Evolutionary conservation across 2,113 vertebrate species (phyloP), one percentile per base, ranked within the genome.

Genomic region (Rhabdomys dilectus): DNA sequence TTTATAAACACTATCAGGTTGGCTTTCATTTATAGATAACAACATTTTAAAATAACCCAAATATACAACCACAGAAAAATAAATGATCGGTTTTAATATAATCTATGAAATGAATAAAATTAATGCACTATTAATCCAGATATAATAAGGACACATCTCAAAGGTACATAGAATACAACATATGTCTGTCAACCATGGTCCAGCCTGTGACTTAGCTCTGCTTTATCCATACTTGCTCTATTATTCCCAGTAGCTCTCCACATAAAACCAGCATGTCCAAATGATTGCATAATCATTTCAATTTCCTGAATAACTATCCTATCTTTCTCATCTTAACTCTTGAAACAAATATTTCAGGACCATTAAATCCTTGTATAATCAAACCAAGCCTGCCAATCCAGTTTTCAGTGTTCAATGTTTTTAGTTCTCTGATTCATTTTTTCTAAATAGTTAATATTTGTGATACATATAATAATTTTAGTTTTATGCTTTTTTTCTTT

Each of bases 1-100:
- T 86, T 91, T 91, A 85, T 17, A 97, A 92, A 10, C 89, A 95
- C 51, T 4, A 66, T 88, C 34, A 89, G 36, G 84, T 58, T 66
- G 64, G 4, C 70, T 89, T 86, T 86, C n/a, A 94, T 73, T 84
- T 95, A 75, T 11, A 87, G 56, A 91, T 81, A 58, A 56, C 17
- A n/a, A 72, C 73, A 87, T 7, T 77, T 86, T 4, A 81, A 87
- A 91, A 86, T 81, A 89, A 92, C 5, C 21, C 48, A 42, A 29
- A 73, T 86, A 51, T 39, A 42, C 42, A 89, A 68, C 36, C 31
- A 62, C 4, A 77, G 31, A 31, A 68, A 60, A 92, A 89, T 53
- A 8, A 6, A 81, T 8, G 93, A 58, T 66, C 9, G 73, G 64
- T 39, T 66, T 89, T 89, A 39, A 24, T 48, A 78, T 88, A 70